Percentiles rank a stretch among this genome's conserved stretches.
phyloP scores from a whole-genome alignment of 2,797 vertebrate species.

The Acropternis orthonyx region DNA sequence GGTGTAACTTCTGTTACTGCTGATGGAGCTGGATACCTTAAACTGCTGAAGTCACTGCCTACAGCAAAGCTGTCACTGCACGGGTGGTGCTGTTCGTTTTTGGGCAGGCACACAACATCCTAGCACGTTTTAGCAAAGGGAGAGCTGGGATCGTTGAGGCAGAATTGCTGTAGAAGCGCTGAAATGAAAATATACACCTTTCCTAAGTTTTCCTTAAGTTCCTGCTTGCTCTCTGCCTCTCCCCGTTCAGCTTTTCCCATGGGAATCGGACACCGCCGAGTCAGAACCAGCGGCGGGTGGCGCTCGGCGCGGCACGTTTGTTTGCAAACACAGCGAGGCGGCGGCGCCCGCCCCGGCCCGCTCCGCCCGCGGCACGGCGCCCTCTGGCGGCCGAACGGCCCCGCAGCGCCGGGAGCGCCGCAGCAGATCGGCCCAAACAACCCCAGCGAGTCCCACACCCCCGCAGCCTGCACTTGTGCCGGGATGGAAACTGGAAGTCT shows the following conservation, averaged over 20 bases:
- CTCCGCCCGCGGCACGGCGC: too few relatives aligned
- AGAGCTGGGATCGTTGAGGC: not conserved
- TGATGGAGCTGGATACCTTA: not conserved
- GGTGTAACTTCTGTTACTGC: not conserved
- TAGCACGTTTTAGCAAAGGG: not conserved
- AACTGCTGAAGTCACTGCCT: not conserved
- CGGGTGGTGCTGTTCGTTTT: rapidly evolving
- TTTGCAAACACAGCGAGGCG: not conserved
- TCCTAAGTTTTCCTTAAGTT: not conserved
- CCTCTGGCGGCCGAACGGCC: not conserved
- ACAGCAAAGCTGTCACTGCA: not conserved
- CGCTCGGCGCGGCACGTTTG: not conserved
- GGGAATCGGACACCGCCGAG: not conserved
- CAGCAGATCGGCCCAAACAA: rapidly evolving
- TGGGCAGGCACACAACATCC: not conserved
- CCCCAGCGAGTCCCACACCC: rapidly evolving
- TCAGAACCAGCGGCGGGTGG: not conserved
- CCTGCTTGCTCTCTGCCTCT: not conserved
- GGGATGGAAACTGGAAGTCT: not conserved
- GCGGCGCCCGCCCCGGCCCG: too few relatives aligned
- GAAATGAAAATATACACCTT: not conserved
- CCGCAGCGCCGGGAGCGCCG: not conserved
- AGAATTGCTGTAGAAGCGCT: not conserved
- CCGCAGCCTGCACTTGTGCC: not conserved
- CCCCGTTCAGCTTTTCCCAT: not conserved